A percentile compares a stretch with the other conserved stretches of the same genome.
Evolutionary conservation across 2,797 vertebrate species (phyloP).

Genomic region (Ceyx erithaca): DNA sequence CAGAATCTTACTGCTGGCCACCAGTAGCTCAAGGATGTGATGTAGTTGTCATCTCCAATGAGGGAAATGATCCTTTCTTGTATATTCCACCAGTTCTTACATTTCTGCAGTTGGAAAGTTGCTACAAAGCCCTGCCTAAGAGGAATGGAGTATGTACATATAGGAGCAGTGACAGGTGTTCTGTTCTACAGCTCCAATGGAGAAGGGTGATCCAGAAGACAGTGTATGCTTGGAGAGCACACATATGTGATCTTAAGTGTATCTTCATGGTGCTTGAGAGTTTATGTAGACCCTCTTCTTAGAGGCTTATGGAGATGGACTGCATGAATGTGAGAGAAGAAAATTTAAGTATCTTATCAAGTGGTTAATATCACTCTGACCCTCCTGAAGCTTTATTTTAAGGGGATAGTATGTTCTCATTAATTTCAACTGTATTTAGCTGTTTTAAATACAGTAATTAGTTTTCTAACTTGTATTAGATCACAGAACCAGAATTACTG

Average conservation of each 20-base stretch:
- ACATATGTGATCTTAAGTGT: neutral
- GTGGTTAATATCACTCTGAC: neutral
- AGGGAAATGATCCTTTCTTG: slow-evolving; percentile 81
- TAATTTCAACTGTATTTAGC: neutral
- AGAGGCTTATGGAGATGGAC: neutral
- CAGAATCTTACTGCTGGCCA: slow-evolving; percentile 88
- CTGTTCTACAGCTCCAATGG: neutral
- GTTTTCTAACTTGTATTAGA: neutral
- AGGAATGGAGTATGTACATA: slow-evolving; percentile 83
- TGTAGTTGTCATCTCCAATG: slow-evolving; percentile 81
- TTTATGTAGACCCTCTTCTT: neutral
- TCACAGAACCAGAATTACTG: neutral
- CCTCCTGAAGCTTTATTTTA: neutral
- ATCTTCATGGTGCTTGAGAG: neutral
- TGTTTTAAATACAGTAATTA: neutral
- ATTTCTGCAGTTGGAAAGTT: slow-evolving; percentile 77
- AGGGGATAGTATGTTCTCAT: neutral
- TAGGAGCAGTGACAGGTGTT: neutral
- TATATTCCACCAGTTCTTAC: slow-evolving; percentile 89
- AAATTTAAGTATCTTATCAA: neutral
- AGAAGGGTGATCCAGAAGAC: neutral
- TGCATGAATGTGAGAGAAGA: neutral
- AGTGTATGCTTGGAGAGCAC: neutral
- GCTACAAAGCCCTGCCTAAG: slow-evolving; percentile 72
- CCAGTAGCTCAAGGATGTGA: slow-evolving; percentile 85